Conservation (phyloP, 2,797 vertebrate species). For the Gorsachius magnificus region DNA sequence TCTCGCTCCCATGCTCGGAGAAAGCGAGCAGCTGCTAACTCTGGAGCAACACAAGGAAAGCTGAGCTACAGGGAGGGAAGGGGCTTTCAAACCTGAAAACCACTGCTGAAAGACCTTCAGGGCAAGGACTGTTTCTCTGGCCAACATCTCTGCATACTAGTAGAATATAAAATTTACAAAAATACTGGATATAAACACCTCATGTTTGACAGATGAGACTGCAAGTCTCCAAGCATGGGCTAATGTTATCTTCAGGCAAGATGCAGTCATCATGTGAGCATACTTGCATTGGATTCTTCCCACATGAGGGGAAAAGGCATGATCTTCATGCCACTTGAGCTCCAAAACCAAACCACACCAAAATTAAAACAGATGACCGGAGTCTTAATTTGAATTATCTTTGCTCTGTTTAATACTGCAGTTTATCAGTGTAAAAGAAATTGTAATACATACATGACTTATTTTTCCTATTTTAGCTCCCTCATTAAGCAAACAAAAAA, state of each 20-base stretch:
- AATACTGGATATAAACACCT: background rate
- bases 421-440: background rate
- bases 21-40: background rate
- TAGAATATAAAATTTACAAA: background rate
- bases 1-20: background rate
- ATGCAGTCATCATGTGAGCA: background rate
- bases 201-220: background rate
- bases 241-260: background rate
- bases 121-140: background rate
- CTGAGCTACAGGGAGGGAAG: background rate
- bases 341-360: background rate
- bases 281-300: background rate
- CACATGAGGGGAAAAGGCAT: background rate
- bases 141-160: background rate
- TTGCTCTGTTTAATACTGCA: slow-evolving; percentile 10
- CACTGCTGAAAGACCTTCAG: background rate
- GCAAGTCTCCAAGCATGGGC: background rate
- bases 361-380: slow-evolving; percentile 1
- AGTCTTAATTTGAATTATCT: slow-evolving; percentile 31
- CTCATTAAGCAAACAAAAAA: background rate
- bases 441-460: background rate
- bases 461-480: background rate
- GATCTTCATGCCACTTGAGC: background rate
- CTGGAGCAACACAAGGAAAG: background rate
- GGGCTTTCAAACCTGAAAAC: background rate